Base-by-base conservation (phyloP, 2,797 vertebrate genomes). In the Lagorchestes hirsutus region DNA sequence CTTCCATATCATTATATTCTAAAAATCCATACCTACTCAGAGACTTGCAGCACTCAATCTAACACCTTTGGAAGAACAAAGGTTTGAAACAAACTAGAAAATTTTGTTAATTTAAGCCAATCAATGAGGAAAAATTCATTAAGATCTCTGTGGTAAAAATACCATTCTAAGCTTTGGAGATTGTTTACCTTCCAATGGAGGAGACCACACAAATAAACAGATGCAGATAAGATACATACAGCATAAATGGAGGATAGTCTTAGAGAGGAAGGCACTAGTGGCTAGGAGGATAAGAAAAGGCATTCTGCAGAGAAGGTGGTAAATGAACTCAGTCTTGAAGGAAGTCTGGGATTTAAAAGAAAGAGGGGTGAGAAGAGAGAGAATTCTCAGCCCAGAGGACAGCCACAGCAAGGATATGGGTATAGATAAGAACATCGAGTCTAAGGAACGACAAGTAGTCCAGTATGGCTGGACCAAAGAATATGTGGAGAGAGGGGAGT, bases 11-110 rank as follows among this genome's bases (percentile, higher is more conserved):
- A 91, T 40, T 29, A 27, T 10, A 87, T 74, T 74, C 9, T 62
- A 87, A 74, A 22, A 27, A 95, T 91, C 34, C 90, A 46, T 31
- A 92, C 22, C 31, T 56, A 87, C 31, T 90, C 92, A 95, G 40
- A 58, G 27, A 93, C 58, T 90, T 97, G 57, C 91, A 40, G 22
- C 28, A 93, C 4, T 90, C 22, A 91, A 54, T 82, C 55, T 56
- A 93, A 94, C 1, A 96, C 28, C 57, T 90, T 93, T 56, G 95
- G 46, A 94, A 94, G 96, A 97, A 94, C 34, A 74, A 92, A 56
- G 10, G 58, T 54, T 40, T 94, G 27, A 93, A 93, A 54, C 95
- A 97, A 96, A 14, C 40, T 62, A 92, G 50, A 96, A 90, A 94
- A 94, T 90, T 27, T 54, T 74, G 34, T 34, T 93, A 97, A 92